These are phyloP conservation scores for Campaea margaritaria DNA, from an alignment of 2,888 invertebrate genomes.

Conservation along the genomic window DNA sequence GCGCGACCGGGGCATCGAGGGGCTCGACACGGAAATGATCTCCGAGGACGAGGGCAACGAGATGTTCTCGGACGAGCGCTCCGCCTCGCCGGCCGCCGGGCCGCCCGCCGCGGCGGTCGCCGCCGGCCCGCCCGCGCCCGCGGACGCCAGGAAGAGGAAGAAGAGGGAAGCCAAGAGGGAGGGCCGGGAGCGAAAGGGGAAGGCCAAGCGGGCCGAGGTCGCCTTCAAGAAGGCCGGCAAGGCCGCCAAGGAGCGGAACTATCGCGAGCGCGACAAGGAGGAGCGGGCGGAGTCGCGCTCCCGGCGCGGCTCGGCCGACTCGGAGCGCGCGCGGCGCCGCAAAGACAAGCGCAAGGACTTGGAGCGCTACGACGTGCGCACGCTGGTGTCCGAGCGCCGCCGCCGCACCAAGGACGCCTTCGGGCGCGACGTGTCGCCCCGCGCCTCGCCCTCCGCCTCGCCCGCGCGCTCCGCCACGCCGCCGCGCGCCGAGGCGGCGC, in stretches of 20 bases:
- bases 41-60: constrained; percentile 89
- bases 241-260: constrained; percentile 86
- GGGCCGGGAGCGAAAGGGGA: constrained; percentile 66
- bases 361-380: constrained; percentile 93
- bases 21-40: constrained; percentile 90
- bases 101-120: constrained; percentile 58
- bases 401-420: constrained; percentile 90
- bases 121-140: constrained; percentile 58
- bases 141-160: constrained; percentile 76
- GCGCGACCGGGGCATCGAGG: constrained; percentile 79
- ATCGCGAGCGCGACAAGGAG: constrained; percentile 86
- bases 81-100: constrained; percentile 71
- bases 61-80: constrained; percentile 85
- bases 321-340: constrained; percentile 66
- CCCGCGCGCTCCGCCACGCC: constrained; percentile 49
- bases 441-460: constrained; percentile 39
- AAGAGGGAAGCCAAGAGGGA: constrained; percentile 83
- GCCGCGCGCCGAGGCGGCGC: constrained; percentile 39
- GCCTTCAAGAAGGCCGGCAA: constrained; percentile 93
- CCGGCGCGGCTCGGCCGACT: constrained; percentile 45
- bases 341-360: constrained; percentile 90
- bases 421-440: constrained; percentile 88
- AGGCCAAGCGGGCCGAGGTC: constrained; percentile 77
- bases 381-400: constrained; percentile 89
- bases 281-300: constrained; percentile 56